Evolutionary conservation across 2,888 invertebrate genomes (phyloP).

Genomic region (Pristionchus exspectatus): DNA sequence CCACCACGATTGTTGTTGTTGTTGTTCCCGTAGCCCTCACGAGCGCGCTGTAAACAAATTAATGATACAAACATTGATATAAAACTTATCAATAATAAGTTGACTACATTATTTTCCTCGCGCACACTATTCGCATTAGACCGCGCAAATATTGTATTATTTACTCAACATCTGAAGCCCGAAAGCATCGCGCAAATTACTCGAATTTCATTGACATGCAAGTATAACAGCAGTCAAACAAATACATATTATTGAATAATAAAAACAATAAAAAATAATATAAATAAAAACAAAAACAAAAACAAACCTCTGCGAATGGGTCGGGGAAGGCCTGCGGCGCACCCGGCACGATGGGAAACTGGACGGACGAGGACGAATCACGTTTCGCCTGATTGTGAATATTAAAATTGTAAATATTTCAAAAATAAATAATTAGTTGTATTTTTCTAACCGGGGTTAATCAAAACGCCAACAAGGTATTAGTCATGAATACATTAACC

Average conservation of each 20-base stretch:
- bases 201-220: no score
- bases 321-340: constrained; percentile 42
- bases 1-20: neutral
- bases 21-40: neutral
- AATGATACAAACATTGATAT: neutral
- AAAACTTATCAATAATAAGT: neutral
- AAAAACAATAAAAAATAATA: neutral
- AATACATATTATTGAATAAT: no score
- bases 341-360: constrained; percentile 37
- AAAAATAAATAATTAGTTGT: neutral
- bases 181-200: no score
- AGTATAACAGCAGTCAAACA: no score
- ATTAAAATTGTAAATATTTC: neutral
- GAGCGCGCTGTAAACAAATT: neutral
- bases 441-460: neutral
- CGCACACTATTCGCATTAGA: no score
- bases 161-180: no score
- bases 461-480: neutral
- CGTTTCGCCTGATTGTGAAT: constrained; percentile 25
- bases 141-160: no score
- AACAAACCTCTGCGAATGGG: neutral
- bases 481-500: neutral
- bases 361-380: constrained; percentile 11
- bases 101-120: no score
- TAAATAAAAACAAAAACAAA: neutral